Base-by-base conservation (phyloP, 2,113 vertebrate genomes). In the Cyphomyrus plagiostoma region DNA sequence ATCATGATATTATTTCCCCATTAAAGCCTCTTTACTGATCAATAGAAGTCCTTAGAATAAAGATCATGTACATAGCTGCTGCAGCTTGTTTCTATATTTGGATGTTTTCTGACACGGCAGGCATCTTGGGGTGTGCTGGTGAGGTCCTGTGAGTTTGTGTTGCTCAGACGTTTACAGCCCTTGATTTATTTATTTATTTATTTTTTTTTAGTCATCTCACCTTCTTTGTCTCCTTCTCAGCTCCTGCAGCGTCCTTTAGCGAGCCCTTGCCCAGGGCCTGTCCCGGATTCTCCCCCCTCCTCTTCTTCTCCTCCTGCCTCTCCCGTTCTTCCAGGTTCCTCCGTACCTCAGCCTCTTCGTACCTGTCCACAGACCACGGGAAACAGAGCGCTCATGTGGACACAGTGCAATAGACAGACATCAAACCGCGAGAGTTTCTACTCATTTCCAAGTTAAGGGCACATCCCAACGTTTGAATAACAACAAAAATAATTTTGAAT, bases 281-380 rank as follows among this genome's bases (percentile, higher is more conserved):
- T 88, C 94, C 96, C 53, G 90, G 93, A 48, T 94, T 95, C 89
- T 97, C 96, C 90, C 97, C 97, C 91, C 90, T 97, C 91, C 92
- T 96, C 91, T 96, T 97, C 89, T 97, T 96, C 90, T 98, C 97
- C 91, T 98, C 97, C 90, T 94, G 95, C 89, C 95, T 96, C 87
- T 99, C 98, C 88, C 95, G 97, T 93, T 99, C 98, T 93, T 99
- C 98, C 46, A 99, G 97, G 89, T 95, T 97, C 92, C 97, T 98
- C 39, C 97, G 94, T 90, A 99, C 98, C 94, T 99, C 98, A 45
- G 97, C 96, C 95, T 99, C 98, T 91, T 99, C 98, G 7, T 99
- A 99, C 95, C 98, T 99, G 85, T 90, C 90, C 4, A 77, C 26
- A 30, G 46, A 35, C 13, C 42, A 42, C 46, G 15, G 50, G 46